Evolutionary conservation across 2,888 invertebrate species (phyloP).

Genomic region (Graphium colonna): DNA sequence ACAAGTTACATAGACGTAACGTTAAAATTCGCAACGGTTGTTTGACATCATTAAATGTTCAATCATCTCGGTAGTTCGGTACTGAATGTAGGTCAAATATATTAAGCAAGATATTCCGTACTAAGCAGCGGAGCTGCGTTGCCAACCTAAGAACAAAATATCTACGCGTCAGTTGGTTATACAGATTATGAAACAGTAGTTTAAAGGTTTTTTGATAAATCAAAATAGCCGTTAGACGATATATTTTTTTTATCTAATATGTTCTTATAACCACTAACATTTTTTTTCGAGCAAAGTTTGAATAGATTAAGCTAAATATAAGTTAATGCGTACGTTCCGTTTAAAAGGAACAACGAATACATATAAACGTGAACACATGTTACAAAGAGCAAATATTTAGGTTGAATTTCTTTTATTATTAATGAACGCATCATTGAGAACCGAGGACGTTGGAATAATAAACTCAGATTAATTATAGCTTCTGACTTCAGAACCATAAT

Average conservation of each 20-base stretch:
- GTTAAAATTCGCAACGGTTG: constrained; percentile 54
- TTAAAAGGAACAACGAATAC: not conserved
- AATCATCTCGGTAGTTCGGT: constrained; percentile 58
- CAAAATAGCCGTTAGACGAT: no score
- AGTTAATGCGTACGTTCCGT: not conserved
- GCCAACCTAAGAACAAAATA: constrained; percentile 14
- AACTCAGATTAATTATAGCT: not conserved
- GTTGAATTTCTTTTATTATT: not conserved
- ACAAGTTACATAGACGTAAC: constrained; percentile 13
- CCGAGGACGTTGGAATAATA: not conserved
- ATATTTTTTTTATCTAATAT: no score
- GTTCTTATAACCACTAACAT: no score
- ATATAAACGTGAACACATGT: not conserved
- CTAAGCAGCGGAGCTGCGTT: constrained; percentile 23
- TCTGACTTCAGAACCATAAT: not conserved
- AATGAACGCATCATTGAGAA: not conserved
- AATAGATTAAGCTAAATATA: not conserved
- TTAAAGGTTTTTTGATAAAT: no score
- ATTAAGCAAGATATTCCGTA: constrained; percentile 51
- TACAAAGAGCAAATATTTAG: not conserved
- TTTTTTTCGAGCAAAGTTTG: no score
- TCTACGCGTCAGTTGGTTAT: not conserved
- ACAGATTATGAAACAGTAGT: constrained; percentile 3
- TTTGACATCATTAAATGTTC: constrained; percentile 66
- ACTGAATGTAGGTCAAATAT: constrained; percentile 60